phyloP scores from a whole-genome alignment of 2,888 invertebrate species.

The Hirtodrosophila histrioides region DNA sequence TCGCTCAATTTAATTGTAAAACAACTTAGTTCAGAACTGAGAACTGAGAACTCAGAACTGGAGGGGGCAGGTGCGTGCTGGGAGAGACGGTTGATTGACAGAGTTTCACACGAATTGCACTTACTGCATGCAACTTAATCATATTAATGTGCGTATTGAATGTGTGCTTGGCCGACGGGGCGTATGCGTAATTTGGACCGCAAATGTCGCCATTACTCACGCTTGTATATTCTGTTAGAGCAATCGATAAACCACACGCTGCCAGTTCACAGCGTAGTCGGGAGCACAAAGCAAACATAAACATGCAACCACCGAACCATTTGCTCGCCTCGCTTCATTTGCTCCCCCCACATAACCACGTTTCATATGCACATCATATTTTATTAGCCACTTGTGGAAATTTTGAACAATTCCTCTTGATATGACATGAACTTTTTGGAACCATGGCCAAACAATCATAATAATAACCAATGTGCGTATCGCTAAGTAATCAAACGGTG shows the following conservation, averaged over 20 bases:
- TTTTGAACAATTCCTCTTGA: slow-evolving; percentile 62
- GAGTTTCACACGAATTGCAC: slow-evolving; percentile 58
- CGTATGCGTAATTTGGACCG: slow-evolving; percentile 61
- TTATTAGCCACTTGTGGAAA: slow-evolving; percentile 77
- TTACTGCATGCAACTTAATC: slow-evolving; percentile 68
- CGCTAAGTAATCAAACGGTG: slow-evolving; percentile 64
- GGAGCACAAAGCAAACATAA: slow-evolving; percentile 45
- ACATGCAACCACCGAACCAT: slow-evolving; percentile 31
- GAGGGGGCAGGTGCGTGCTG: neutral
- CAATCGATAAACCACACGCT: slow-evolving; percentile 63
- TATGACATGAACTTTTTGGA: slow-evolving; percentile 38
- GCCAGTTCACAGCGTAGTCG: neutral
- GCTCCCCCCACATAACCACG: slow-evolving; percentile 12
- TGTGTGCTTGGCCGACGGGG: slow-evolving; percentile 35
- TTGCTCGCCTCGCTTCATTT: neutral
- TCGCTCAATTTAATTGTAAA: slow-evolving; percentile 23
- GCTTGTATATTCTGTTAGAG: slow-evolving; percentile 23
- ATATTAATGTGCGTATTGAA: slow-evolving; percentile 57
- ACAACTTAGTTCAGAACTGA: slow-evolving; percentile 31
- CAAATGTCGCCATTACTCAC: slow-evolving; percentile 59
- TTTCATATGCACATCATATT: slow-evolving; percentile 60
- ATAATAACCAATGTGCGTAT: slow-evolving; percentile 50
- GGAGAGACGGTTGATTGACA: slow-evolving; percentile 34
- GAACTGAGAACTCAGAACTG: neutral
- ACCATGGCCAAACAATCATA: slow-evolving; percentile 22